A percentile compares a stretch with the other conserved stretches of the same genome.
Conservation (phyloP, 2,888 invertebrate species). For the Tetropium fuscum region DNA sequence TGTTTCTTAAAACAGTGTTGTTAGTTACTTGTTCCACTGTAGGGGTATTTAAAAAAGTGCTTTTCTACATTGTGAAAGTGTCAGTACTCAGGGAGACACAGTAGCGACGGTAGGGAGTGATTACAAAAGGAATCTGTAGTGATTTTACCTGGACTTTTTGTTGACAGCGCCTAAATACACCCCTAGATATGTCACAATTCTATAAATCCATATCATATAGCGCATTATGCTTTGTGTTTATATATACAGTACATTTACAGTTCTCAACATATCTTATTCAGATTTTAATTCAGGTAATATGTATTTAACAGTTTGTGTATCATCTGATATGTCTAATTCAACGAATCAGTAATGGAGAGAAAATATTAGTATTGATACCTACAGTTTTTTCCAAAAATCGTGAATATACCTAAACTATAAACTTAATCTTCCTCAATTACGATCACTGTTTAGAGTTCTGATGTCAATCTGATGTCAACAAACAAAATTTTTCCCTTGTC, state of each 20-base stretch:
- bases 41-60: constrained; percentile 58
- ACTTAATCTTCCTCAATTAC: too few relatives aligned
- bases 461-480: too few relatives aligned
- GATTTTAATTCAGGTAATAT: neutral
- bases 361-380: neutral
- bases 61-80: constrained; percentile 64
- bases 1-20: neutral
- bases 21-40: constrained; percentile 46
- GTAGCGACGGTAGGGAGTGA: constrained; percentile 60
- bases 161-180: constrained; percentile 55
- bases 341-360: too few relatives aligned
- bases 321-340: neutral
- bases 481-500: too few relatives aligned
- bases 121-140: constrained; percentile 56
- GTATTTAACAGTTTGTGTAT: neutral
- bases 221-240: constrained; percentile 11
- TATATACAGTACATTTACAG: neutral
- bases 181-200: constrained; percentile 52
- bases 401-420: too few relatives aligned
- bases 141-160: constrained; percentile 62
- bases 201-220: constrained; percentile 44
- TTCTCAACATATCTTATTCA: neutral
- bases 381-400: too few relatives aligned
- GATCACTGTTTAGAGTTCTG: too few relatives aligned
- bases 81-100: constrained; percentile 65